Conservation (phyloP, 2,797 vertebrate genomes). For the Pangasius sanitwongsei region DNA sequence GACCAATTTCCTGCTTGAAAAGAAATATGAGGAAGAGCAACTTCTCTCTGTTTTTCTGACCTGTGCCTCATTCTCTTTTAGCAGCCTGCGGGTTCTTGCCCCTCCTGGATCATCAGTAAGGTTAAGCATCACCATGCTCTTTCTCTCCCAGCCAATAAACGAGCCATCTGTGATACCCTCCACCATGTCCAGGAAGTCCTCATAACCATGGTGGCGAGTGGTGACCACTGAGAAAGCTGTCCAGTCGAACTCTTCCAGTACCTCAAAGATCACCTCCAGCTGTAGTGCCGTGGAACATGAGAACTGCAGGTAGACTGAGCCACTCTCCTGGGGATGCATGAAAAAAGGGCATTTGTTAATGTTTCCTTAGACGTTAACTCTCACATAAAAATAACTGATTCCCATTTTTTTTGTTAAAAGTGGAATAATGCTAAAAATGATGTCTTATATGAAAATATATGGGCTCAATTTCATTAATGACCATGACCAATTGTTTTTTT, state of each 20-base stretch:
- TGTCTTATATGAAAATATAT: neutral
- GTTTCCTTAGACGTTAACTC: neutral
- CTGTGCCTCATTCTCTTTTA: slow-evolving; percentile 89
- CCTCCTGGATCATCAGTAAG: slow-evolving; percentile 83
- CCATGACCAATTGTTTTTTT: neutral
- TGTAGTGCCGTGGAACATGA: slow-evolving; percentile 90
- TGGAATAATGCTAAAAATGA: neutral
- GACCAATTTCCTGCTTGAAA: neutral
- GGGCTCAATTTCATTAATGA: neutral
- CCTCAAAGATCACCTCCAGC: slow-evolving; percentile 94
- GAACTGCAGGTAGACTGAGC: slow-evolving; percentile 93
- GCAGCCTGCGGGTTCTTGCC: slow-evolving; percentile 77
- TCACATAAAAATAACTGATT: neutral
- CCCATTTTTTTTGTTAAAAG: neutral
- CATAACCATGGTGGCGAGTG: slow-evolving; percentile 89
- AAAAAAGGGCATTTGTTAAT: neutral
- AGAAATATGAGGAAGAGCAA: neutral
- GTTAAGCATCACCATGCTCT: slow-evolving; percentile 86
- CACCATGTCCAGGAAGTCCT: slow-evolving; percentile 92
- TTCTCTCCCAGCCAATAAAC: slow-evolving; percentile 94
- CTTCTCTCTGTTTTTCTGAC: slow-evolving; percentile 57
- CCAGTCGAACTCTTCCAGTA: slow-evolving; percentile 96
- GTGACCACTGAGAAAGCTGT: slow-evolving; percentile 90
- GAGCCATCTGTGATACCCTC: slow-evolving; percentile 92
- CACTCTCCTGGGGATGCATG: slow-evolving; percentile 79